These are phyloP conservation scores for Cheilosia pagana DNA, from an alignment of 2,888 invertebrate genomes.

Conservation along the genomic window DNA sequence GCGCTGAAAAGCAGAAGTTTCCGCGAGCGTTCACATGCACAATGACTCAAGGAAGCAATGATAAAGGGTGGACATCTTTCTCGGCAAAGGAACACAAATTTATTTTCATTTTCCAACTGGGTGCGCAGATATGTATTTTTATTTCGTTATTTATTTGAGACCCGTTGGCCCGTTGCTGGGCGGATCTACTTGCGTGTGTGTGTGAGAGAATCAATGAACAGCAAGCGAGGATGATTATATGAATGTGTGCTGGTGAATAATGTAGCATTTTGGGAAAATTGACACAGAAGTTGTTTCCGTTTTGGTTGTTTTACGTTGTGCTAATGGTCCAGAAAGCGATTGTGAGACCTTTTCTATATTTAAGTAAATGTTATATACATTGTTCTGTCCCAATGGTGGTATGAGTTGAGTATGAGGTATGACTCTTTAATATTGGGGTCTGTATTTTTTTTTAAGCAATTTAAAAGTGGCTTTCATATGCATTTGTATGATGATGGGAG, in stretches of 20 bases:
- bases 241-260: constrained; percentile 33
- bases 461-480: not conserved
- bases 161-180: not conserved
- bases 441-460: not conserved
- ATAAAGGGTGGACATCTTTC: constrained; percentile 67
- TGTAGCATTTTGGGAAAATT: constrained; percentile 44
- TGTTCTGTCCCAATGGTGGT: not conserved
- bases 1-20: constrained; percentile 59
- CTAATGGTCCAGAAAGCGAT: constrained; percentile 55
- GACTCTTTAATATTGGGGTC: not conserved
- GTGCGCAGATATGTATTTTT: constrained; percentile 52
- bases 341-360: constrained; percentile 19
- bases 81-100: constrained; percentile 58
- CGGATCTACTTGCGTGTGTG: not conserved
- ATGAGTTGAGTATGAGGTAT: not conserved
- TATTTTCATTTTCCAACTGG: constrained; percentile 62
- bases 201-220: constrained; percentile 13
- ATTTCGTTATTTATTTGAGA: constrained; percentile 54
- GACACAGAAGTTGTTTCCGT: constrained; percentile 42
- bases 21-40: constrained; percentile 58
- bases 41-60: constrained; percentile 33
- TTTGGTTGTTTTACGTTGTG: constrained; percentile 45
- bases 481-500: not conserved
- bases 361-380: constrained; percentile 10
- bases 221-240: not conserved